Percentiles rank a stretch among this genome's conserved stretches.
These are phyloP conservation scores for Ceratothoa steindachneri DNA, from an alignment of 2,888 invertebrate species.

Conservation along the genomic window DNA sequence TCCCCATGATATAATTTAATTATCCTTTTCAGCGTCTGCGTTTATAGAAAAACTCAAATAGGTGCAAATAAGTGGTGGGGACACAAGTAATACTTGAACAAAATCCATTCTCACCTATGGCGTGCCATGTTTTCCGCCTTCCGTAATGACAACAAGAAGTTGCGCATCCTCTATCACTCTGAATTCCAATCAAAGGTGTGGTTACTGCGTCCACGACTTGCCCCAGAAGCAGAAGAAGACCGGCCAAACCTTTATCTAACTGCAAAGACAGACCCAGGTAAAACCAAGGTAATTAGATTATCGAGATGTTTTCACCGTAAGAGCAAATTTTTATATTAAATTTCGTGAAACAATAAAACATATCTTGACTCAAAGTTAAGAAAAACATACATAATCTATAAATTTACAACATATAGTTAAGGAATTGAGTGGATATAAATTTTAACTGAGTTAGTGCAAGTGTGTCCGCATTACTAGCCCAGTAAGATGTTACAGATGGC, in stretches of 20 bases:
- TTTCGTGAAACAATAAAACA: neutral
- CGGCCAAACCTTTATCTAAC: constrained; percentile 56
- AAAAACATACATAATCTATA: neutral
- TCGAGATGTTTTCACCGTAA: neutral
- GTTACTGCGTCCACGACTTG: constrained; percentile 76
- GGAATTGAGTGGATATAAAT: too few species aligned
- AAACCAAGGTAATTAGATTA: too few species aligned
- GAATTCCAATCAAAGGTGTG: constrained; percentile 80
- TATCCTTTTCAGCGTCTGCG: too few species aligned
- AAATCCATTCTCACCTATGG: constrained; percentile 61
- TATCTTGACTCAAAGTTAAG: neutral
- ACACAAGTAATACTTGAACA: neutral
- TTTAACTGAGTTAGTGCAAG: too few species aligned
- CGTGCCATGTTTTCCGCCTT: constrained; percentile 81
- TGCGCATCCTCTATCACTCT: constrained; percentile 70
- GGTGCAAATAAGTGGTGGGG: neutral
- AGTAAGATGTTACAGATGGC: too few species aligned
- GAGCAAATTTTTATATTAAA: neutral
- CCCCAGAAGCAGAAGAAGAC: constrained; percentile 69
- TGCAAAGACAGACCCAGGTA: constrained; percentile 51
- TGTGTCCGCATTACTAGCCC: too few species aligned
- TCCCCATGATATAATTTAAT: too few species aligned
- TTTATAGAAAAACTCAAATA: neutral
- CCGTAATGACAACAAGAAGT: constrained; percentile 69
- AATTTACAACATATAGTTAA: too few species aligned